Conservation (phyloP, 2,888 invertebrate species). For the Pristionchus fissidentatus region DNA sequence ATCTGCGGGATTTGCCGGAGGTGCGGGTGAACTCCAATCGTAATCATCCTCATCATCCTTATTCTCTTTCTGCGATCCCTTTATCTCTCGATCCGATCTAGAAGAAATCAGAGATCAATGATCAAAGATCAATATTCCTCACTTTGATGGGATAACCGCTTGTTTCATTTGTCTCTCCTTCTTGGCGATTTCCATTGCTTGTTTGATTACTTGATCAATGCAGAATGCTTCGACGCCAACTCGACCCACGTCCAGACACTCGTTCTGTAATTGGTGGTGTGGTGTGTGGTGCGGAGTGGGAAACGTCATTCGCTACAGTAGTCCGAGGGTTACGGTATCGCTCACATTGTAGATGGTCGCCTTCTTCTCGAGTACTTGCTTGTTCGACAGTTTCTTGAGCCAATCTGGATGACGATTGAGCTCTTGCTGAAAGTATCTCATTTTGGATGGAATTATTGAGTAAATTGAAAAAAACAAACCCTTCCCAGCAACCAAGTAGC, state of each 20-base stretch:
- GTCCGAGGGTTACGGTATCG: not conserved
- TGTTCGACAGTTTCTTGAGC: not conserved
- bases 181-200: not conserved
- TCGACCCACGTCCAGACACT: not conserved
- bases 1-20: too few relatives aligned
- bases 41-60: not conserved
- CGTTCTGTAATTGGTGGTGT: not conserved
- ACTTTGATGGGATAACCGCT: not conserved
- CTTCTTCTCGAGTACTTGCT: not conserved
- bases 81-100: not conserved
- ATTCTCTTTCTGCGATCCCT: not conserved
- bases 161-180: not conserved
- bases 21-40: too few relatives aligned
- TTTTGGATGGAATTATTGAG: too few relatives aligned
- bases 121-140: not conserved
- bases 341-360: not conserved
- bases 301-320: not conserved
- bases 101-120: not conserved
- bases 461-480: not conserved
- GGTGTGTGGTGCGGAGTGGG: not conserved
- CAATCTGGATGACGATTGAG: not conserved
- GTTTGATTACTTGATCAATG: not conserved
- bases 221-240: not conserved
- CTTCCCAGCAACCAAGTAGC: slow-evolving; percentile 7
- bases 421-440: not conserved